A percentile compares a stretch with the other conserved stretches of the same genome.
These are phyloP conservation scores for Acronicta aceris DNA, from an alignment of 2,888 invertebrate species.

Conservation along the genomic window DNA sequence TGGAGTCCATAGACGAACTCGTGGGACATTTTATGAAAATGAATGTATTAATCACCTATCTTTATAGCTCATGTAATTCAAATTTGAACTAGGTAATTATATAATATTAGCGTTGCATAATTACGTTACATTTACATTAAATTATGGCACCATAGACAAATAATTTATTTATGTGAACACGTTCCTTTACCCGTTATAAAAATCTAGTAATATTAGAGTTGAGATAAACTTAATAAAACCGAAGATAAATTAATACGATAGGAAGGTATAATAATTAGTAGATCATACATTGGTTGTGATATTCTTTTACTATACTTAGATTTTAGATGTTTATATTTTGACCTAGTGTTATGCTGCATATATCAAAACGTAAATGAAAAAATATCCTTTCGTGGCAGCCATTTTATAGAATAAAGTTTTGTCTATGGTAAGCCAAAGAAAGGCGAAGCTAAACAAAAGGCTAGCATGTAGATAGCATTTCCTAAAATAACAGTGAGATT, in stretches of 20 bases:
- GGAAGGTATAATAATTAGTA: neutral
- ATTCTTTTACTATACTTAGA: neutral
- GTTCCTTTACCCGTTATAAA: neutral
- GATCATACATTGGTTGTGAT: neutral
- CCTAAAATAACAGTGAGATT: conserved; percentile 77
- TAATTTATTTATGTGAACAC: neutral
- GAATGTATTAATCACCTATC: no score
- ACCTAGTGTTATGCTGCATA: conserved; percentile 43
- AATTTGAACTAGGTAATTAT: no score
- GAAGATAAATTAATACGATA: neutral
- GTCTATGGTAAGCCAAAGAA: conserved; percentile 87
- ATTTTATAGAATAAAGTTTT: conserved; percentile 83
- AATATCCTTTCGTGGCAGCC: conserved; percentile 83
- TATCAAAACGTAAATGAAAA: conserved; percentile 61
- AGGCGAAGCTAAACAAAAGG: conserved; percentile 90
- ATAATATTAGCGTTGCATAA: no score
- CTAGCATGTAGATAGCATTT: conserved; percentile 87
- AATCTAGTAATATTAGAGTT: no score
- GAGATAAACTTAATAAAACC: neutral
- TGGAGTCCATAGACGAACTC: no score
- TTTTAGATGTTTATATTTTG: neutral
- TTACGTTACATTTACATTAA: no score
- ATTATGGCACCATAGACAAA: neutral
- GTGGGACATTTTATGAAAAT: no score
- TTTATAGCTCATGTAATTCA: no score